phyloP scores from a whole-genome alignment of 30 jellyfish, hydroid and myxozoan species.

The Cassiopea andromeda region DNA sequence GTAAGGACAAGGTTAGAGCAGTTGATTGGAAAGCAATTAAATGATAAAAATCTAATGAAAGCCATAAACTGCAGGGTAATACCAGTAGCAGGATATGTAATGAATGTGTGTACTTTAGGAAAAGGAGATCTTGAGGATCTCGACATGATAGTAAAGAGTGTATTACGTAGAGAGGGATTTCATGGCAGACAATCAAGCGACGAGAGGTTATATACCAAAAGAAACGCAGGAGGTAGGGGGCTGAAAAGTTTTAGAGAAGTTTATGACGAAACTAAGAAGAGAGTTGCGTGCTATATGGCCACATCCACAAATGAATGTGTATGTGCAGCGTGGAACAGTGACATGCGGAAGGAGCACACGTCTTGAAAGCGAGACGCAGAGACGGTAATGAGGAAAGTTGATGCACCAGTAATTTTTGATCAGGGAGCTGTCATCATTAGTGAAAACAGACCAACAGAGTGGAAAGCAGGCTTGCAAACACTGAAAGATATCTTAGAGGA shows the following conservation, averaged over 20 bases:
- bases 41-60: too few relatives aligned
- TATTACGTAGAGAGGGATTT: neutral
- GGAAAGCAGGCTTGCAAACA: too few relatives aligned
- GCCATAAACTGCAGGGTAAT: too few relatives aligned
- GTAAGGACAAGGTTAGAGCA: too few relatives aligned
- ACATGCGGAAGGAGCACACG: neutral
- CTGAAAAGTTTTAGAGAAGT: conserved; percentile 8
- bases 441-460: too few relatives aligned
- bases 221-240: conserved; percentile 6
- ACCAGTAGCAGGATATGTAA: too few relatives aligned
- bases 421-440: neutral
- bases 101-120: too few relatives aligned
- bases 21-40: too few relatives aligned
- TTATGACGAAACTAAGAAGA: neutral
- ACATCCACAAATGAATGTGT: conserved; percentile 2
- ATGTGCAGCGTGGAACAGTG: neutral
- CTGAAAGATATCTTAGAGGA: neutral
- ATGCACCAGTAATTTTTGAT: neutral
- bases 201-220: neutral
- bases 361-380: neutral
- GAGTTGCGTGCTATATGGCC: conserved; percentile 18
- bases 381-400: neutral
- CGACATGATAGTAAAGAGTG: too few relatives aligned
- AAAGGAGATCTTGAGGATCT: too few relatives aligned
- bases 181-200: conserved; percentile 14